Evolutionary conservation across 2,888 invertebrate species (phyloP).

Genomic region (Drosophila aldrichi): DNA sequence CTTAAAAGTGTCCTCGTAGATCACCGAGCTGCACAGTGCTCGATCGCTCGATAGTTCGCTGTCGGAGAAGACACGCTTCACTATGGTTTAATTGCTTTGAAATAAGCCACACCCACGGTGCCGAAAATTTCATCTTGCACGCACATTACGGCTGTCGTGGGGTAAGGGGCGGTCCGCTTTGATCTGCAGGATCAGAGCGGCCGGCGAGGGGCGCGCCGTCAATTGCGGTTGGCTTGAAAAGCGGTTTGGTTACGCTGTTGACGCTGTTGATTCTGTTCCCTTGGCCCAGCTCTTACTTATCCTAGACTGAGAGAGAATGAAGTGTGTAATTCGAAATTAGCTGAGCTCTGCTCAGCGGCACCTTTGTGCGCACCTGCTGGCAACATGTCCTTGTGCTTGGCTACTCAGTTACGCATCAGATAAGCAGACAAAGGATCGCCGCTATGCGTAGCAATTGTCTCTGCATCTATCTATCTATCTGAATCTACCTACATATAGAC

Average conservation of each 20-base stretch:
- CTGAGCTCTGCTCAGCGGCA: conserved; percentile 72
- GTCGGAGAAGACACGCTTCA: conserved; percentile 73
- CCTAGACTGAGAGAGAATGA: conserved; percentile 73
- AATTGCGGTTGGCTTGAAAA: conserved; percentile 73
- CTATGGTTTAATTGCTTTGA: conserved; percentile 77
- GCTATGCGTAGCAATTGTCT: not conserved
- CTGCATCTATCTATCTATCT: not conserved
- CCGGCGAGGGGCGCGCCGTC: conserved; percentile 64
- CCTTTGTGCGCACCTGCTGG: conserved; percentile 75
- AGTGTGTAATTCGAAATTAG: conserved; percentile 82
- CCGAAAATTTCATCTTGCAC: conserved; percentile 77
- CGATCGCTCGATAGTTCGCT: conserved; percentile 2
- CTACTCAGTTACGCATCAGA: conserved; percentile 78
- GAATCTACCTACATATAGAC: not conserved
- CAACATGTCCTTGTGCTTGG: conserved; percentile 55
- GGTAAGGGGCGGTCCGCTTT: conserved; percentile 50
- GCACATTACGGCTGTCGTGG: conserved; percentile 60
- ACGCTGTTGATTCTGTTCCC: conserved; percentile 14
- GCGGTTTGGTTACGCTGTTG: conserved; percentile 65
- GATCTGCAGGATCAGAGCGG: conserved; percentile 64
- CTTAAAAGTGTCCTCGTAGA: conserved; percentile 75
- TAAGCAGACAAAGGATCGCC: not conserved
- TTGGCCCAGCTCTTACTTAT: conserved; percentile 32
- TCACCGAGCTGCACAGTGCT: conserved; percentile 44
- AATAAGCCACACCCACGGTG: conserved; percentile 77